Evolutionary conservation across 2,797 vertebrate species (phyloP).

Genomic region (Lophius americanus): DNA sequence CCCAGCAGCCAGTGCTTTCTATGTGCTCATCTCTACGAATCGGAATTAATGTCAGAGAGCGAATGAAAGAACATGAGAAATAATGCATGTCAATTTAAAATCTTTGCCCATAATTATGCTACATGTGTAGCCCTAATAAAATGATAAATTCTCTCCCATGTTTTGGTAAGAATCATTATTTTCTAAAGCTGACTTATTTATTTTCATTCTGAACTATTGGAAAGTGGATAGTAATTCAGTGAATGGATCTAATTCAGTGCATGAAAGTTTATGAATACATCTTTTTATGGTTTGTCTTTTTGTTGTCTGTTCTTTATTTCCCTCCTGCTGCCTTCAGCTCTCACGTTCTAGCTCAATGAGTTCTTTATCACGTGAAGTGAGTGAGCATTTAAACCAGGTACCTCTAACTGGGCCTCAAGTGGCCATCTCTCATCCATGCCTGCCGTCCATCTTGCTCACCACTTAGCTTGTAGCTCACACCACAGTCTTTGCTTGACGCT

Average conservation of each 20-base stretch:
- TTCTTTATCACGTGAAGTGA: conserved; percentile 98
- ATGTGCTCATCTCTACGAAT: conserved; percentile 33
- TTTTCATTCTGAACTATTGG: conserved; percentile 49
- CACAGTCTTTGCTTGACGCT: conserved; percentile 11
- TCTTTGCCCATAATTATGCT: conserved; percentile 52
- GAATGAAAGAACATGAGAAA: conserved; percentile 21
- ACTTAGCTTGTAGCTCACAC: conserved; percentile 27
- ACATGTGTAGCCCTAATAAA: conserved; percentile 26
- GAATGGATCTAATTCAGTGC: conserved; percentile 72
- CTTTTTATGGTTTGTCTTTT: conserved; percentile 74
- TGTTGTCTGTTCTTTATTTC: conserved; percentile 76
- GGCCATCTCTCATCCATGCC: conserved; percentile 44
- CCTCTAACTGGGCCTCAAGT: conserved; percentile 81
- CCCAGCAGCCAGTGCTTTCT: conserved; percentile 51
- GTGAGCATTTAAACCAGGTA: conserved; percentile 99
- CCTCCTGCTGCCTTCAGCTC: conserved; percentile 89
- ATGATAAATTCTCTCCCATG: conserved; percentile 36
- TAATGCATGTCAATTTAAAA: conserved; percentile 43
- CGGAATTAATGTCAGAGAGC: conserved; percentile 1
- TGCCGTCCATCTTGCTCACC: conserved; percentile 37
- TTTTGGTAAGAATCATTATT: conserved; percentile 36
- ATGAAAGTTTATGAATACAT: conserved; percentile 76
- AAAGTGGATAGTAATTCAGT: too few species aligned
- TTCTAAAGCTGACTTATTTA: conserved; percentile 35
- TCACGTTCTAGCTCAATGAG: conserved; percentile 99